Conservation (phyloP, 2,888 invertebrate genomes). For the Xylocampa areola region DNA sequence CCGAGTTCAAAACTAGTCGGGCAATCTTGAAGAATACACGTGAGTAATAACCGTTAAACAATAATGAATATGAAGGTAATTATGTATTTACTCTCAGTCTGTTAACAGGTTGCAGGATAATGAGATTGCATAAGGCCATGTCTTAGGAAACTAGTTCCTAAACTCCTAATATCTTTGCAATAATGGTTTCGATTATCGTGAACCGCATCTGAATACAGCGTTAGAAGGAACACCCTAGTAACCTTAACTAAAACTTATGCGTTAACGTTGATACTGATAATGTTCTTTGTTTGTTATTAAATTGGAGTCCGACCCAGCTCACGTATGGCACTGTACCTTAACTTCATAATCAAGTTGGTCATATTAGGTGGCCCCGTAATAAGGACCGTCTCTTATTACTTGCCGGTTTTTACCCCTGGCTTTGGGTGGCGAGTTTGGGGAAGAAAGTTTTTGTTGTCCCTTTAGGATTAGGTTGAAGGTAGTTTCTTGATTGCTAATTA, state of each 20-base stretch:
- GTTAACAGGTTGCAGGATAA: no score
- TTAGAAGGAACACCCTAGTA: slow-evolving; percentile 11
- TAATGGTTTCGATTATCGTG: no score
- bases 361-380: slow-evolving; percentile 47
- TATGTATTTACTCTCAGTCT: no score
- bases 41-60: no score
- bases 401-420: slow-evolving; percentile 19
- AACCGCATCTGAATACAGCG: not conserved
- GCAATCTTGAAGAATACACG: no score
- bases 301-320: slow-evolving; percentile 35
- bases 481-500: not conserved
- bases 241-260: slow-evolving; percentile 25
- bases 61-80: no score
- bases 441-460: slow-evolving; percentile 20
- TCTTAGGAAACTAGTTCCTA: no score
- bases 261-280: slow-evolving; percentile 27
- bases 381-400: slow-evolving; percentile 42
- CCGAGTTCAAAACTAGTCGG: no score
- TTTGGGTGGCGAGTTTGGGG: slow-evolving; percentile 29
- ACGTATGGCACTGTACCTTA: slow-evolving; percentile 38
- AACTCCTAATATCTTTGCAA: not conserved
- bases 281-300: slow-evolving; percentile 43
- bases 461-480: not conserved
- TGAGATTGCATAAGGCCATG: no score
- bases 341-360: slow-evolving; percentile 53